Base-by-base conservation (phyloP, 2,113 vertebrate species). In the Halcyon senegalensis region DNA sequence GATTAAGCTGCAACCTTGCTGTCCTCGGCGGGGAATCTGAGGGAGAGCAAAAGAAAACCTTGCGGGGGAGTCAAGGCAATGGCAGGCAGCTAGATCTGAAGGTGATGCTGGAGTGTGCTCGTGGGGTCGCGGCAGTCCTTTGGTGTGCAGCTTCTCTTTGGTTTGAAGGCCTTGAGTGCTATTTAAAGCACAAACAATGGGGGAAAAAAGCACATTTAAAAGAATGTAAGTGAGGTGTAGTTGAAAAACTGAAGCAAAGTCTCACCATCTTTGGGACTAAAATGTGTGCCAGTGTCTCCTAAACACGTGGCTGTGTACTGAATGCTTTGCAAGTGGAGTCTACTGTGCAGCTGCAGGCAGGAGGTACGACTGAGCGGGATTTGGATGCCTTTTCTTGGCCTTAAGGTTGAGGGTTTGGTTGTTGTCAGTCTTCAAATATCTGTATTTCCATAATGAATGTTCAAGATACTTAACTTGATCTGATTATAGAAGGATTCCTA, bases 1-100 rank as follows among this genome's bases (percentile, higher is more conserved):
- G 87, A 84, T 85, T 82, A 72, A 87, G 44, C 62, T 59, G 25
- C 53, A 79, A 53, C 75, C 60, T 85, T 87, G 35, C 50, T 66
- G 75, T 93, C 35, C 66, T 92, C 7, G 1, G 60, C 58, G 41
- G 89, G 31, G 56, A 51, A 48, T 43, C 60, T 56, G 56, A 31
- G 53, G 74, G 35, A 93, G n/a, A 63, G 66, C 44, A 53, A 60
- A 51, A 60, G 60, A 75, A 60, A 51, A 46, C 20, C 58, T 74
- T 1, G 3, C 0, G 5, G 23, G 4, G 35, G 53, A 60, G 78
- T 43, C 33, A 21, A 53, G 87, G 69, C 53, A 56, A n/a, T 72
- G 41, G 23, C 53, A 81, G 41, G 67, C 58, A 90, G 63, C 70
- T 85, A 44, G 19, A 60, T 55, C 37, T 64, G 48, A 82, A 90